Base-by-base conservation (phyloP, 2,113 vertebrate genomes). In the Engraulis encrasicolus region DNA sequence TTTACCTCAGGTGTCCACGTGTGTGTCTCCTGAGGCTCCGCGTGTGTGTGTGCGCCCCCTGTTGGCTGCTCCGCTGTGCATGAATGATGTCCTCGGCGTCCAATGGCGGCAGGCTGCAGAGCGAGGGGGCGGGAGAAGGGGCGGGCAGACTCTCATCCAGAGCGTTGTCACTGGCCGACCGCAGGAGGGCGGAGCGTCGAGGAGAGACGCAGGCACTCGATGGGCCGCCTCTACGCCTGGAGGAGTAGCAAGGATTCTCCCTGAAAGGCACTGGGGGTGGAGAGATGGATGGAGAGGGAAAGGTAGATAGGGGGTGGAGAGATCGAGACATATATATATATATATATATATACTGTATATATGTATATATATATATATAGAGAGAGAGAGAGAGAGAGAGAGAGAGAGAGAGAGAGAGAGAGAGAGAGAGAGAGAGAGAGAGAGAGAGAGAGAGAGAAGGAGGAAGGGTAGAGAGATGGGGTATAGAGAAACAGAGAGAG, bases 241-340 rank as follows among this genome's bases (percentile, higher is more conserved):
- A 97, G 0, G 97, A 97, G 86, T 98, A 99, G 91, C 96, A 97
- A n/a, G 98, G 98, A 4, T 96, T 98, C 85, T 99, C 98, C 92
- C 97, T 95, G 93, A 99, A 99, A 94, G 97, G 98, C 92, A 99
- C 97, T 99, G 91, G 49, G 9, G 78, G 85, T 78, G n/a, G 82
- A 84, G 82, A 84, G 40, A 80, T 45, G 40, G 40, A 45, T 77
- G 23, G 83, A 83, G 82, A 84, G 45, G 79, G 0, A 74, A 18
- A 0, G 0, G 81, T 11, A 84, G 79, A 83, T 81, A 84, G 61
- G 78, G 82, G 86, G 19, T 20, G 52, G 50, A 52, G 17, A 52
- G 50, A 52, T 14, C 17, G 50, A 52, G 50, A 19, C 1, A 52
- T 14, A 19, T 14, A 45, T 3, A 45, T 45, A 45, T 45, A 5